Evolutionary conservation across 2,797 vertebrate genomes (phyloP), one percentile per base, ranked within the genome.

Genomic region (Urophycis tenuis): DNA sequence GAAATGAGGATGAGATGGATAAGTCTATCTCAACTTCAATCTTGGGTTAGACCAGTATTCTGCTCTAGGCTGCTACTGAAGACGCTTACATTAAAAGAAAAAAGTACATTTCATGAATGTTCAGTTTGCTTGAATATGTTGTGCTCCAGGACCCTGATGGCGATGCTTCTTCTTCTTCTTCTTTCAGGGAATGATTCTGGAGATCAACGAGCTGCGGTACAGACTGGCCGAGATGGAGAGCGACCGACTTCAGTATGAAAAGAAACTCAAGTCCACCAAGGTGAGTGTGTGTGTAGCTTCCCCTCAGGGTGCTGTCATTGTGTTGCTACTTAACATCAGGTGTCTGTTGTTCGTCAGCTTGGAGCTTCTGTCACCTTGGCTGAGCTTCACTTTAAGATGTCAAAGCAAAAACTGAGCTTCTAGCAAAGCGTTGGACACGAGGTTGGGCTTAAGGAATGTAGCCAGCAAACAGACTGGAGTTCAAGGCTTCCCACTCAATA

Each of bases 261-360:
- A 96, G 90, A 99, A 99, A 83, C 92, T 98, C 31, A 97, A 97
- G 88, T 95, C 95, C 1, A 97, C 96, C 83, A 99, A 99, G 95
- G 98, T 98, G 89, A 95, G 94, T 84, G 22, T 8, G 10, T 11
- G 53, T 71, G 3, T 34, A 12, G 8, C n/a, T 12, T 29, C 14
- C 60, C 60, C 60, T 67, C n/a, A 12, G 25, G 9, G 3, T 22
- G 45, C 0, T 5, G 19, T 22, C 45, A 53, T 53, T 2, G 45
- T 53, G 45, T 1, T 53, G 45, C 4, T 53, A 53, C 45, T 53
- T 22, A 53, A 53, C 45, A 22, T 53, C 22, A 22, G 45, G 17
- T 22, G 45, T 53, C 19, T 19, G 45, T 53, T 19, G 45, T 53
- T 45, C 15, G 14, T 45, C 12, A 8, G 15, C 12, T 17, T 6